Evolutionary conservation across 2,797 vertebrate genomes (phyloP), one percentile per base, ranked within the genome.

Genomic region (Enteromius unitaeniatus): DNA sequence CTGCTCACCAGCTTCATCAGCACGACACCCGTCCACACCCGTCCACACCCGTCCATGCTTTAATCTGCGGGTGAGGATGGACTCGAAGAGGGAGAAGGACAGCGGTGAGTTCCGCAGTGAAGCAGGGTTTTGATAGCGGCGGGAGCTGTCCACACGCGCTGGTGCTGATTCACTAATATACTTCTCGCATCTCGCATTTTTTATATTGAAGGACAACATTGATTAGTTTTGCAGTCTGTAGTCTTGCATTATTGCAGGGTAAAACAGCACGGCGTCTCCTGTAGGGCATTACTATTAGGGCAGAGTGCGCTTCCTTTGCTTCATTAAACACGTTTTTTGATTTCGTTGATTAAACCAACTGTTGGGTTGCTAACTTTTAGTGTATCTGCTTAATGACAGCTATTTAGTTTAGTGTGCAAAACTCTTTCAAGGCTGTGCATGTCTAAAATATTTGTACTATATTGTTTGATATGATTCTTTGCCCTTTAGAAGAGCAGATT

Each of bases 1-100:
- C 26, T 53, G 28, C 53, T 28, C 69, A 34, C 4, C 26, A 28
- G 26, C 17, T 73, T 74, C 51, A 34, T 37, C 10, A 64, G 15
- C 42, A 34, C 64, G 7, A 75, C 67, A 58, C 10, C 31, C 6
- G 15, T 51, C 14, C n/a, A n/a, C n/a, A n/a, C n/a, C n/a, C n/a
- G n/a, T n/a, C n/a, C n/a, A n/a, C n/a, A n/a, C n/a, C n/a, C n/a
- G n/a, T n/a, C 55, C 19, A 55, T 86, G 65, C 68, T 78, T 51
- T 78, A 37, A 62, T 19, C 37, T 40, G 10, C 81, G 31, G 77
- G 68, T 67, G 53, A n/a, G 40, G 64, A 96, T 96, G 95, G 95
- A 95, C 77, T 89, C 83, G 0, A 95, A 95, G 89, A 93, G 93
- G 83, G 95, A 95, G 19, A 94, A 92, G 78, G 94, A 95, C 8